Conservation (phyloP, 2,797 vertebrate genomes). For the Hybognathus amarus region DNA sequence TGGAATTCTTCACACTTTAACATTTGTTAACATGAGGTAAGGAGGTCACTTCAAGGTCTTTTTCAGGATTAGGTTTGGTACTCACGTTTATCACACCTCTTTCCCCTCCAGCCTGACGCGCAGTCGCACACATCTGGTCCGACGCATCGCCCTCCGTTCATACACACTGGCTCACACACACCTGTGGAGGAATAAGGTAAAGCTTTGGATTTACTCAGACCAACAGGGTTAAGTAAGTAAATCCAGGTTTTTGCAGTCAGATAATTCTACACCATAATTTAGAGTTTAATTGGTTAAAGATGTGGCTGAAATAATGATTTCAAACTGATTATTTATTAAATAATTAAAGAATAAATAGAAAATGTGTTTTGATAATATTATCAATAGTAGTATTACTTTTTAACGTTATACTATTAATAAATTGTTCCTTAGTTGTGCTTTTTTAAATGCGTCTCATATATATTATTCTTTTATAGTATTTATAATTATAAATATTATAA, state of each 20-base stretch:
- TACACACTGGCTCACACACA: constrained; percentile 81
- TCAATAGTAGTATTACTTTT: background rate
- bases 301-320: constrained; percentile 6
- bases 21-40: background rate
- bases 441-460: background rate
- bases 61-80: constrained; percentile 4
- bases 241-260: background rate
- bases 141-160: constrained; percentile 81
- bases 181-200: constrained; percentile 68
- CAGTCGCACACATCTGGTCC: constrained; percentile 80
- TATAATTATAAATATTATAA: too few species aligned
- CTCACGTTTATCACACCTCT: constrained; percentile 77
- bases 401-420: background rate
- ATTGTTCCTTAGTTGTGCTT: too few species aligned
- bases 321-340: background rate
- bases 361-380: background rate
- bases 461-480: too few species aligned
- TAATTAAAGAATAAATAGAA: background rate
- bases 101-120: constrained; percentile 77
- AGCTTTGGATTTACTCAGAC: background rate
- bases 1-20: background rate
- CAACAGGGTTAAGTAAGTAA: background rate
- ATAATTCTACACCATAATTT: background rate
- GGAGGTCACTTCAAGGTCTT: background rate
- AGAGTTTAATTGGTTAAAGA: background rate